Percentiles rank a stretch among this genome's conserved stretches.
These are phyloP conservation scores for Rhizoglyphus robini DNA, from an alignment of 1,140 invertebrate species.

Conservation along the genomic window DNA sequence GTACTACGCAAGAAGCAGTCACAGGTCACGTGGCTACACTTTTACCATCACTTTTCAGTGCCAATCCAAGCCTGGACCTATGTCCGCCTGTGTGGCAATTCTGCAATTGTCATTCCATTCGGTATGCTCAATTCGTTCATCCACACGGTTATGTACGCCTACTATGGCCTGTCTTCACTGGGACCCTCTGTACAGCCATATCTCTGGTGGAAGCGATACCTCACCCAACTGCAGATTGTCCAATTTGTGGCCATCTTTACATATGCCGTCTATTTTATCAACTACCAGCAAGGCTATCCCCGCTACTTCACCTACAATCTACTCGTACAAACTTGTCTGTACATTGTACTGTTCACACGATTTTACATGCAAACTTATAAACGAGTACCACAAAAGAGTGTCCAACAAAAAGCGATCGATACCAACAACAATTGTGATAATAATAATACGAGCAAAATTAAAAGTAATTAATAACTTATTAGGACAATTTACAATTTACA, in stretches of 20 bases:
- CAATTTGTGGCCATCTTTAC: not conserved
- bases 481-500: no score
- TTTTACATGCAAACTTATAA: not conserved
- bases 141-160: no score
- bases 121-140: slow-evolving; percentile 70
- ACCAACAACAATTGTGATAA: no score
- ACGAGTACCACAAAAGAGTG: not conserved
- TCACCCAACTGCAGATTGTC: no score
- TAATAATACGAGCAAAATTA: no score
- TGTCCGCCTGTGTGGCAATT: not conserved
- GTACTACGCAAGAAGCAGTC: no score
- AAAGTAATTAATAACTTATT: no score
- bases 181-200: no score
- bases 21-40: slow-evolving; percentile 85
- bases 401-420: no score
- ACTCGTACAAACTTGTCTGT: not conserved
- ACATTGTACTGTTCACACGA: not conserved
- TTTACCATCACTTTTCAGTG: slow-evolving; percentile 65
- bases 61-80: slow-evolving; percentile 26
- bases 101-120: slow-evolving; percentile 36
- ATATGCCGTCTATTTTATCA: not conserved
- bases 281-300: not conserved
- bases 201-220: no score
- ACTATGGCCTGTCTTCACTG: no score
- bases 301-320: not conserved